phyloP scores from a whole-genome alignment of 1,140 invertebrate species.

The Cepaea nemoralis region DNA sequence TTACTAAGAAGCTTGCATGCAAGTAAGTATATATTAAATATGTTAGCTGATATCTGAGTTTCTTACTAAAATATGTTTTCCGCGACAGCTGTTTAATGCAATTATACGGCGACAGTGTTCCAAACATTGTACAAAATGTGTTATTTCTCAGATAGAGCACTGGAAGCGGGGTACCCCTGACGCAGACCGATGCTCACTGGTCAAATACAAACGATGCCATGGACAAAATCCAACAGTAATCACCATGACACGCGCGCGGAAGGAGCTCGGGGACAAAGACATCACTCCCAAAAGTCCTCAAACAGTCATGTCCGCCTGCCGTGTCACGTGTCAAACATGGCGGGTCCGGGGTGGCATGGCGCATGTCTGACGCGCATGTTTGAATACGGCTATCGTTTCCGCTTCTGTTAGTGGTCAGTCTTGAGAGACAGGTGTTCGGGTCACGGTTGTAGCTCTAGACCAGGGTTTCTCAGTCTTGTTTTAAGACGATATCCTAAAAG shows the following conservation, averaged over 20 bases:
- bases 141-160: not conserved
- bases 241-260: not conserved
- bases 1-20: too few relatives aligned
- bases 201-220: not conserved
- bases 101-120: too few relatives aligned
- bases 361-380: slow-evolving; percentile 11
- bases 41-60: too few relatives aligned
- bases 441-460: not conserved
- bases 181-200: not conserved
- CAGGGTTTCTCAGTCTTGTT: too few relatives aligned
- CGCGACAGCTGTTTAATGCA: too few relatives aligned
- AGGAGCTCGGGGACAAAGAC: not conserved
- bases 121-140: not conserved
- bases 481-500: too few relatives aligned
- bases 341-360: not conserved
- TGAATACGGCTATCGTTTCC: not conserved
- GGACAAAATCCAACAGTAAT: slow-evolving; percentile 12
- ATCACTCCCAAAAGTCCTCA: not conserved
- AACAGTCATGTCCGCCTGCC: not conserved
- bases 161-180: not conserved
- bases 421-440: slow-evolving; percentile 2
- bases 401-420: slow-evolving; percentile 2
- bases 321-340: slow-evolving; percentile 15
- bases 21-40: too few relatives aligned
- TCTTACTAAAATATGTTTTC: too few relatives aligned